Percentiles rank a stretch among this genome's conserved stretches.
phyloP scores from a whole-genome alignment of 2,797 vertebrate species.

The Helostoma temminkii region DNA sequence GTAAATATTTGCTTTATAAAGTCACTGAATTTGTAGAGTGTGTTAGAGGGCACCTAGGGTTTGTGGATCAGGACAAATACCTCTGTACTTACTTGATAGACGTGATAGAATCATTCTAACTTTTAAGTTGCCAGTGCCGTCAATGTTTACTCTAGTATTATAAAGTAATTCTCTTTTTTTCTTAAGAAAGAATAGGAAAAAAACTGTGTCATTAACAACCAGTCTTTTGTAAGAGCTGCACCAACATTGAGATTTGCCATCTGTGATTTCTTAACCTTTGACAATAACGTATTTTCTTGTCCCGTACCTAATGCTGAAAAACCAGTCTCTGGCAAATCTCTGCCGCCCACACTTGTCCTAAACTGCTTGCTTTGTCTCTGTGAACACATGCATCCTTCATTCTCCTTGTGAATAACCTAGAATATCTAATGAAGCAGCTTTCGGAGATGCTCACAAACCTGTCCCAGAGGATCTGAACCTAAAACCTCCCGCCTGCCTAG shows the following conservation, averaged over 20 bases:
- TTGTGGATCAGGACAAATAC: background rate
- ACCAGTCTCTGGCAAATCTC: background rate
- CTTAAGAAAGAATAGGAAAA: conserved; percentile 12
- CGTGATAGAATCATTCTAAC: background rate
- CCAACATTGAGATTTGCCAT: conserved; percentile 30
- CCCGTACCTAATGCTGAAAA: conserved; percentile 25
- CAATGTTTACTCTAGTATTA: background rate
- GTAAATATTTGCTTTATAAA: no score
- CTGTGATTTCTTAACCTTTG: conserved; percentile 50
- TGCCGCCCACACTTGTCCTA: background rate
- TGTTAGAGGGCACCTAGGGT: background rate
- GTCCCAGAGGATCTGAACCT: conserved; percentile 52
- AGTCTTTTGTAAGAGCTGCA: background rate
- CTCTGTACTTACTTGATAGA: no score
- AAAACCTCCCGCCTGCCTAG: conserved; percentile 30
- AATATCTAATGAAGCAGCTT: conserved; percentile 53
- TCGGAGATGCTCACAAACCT: conserved; percentile 4
- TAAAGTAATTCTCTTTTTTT: background rate
- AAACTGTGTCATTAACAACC: conserved; percentile 1
- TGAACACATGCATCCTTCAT: conserved; percentile 37
- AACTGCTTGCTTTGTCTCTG: background rate
- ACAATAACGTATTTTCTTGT: conserved; percentile 33
- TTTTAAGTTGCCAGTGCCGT: background rate
- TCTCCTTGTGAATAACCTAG: conserved; percentile 33
- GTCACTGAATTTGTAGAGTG: background rate